phyloP scores from a whole-genome alignment of 2,113 vertebrate genomes.

The Aphyosemion australe region DNA sequence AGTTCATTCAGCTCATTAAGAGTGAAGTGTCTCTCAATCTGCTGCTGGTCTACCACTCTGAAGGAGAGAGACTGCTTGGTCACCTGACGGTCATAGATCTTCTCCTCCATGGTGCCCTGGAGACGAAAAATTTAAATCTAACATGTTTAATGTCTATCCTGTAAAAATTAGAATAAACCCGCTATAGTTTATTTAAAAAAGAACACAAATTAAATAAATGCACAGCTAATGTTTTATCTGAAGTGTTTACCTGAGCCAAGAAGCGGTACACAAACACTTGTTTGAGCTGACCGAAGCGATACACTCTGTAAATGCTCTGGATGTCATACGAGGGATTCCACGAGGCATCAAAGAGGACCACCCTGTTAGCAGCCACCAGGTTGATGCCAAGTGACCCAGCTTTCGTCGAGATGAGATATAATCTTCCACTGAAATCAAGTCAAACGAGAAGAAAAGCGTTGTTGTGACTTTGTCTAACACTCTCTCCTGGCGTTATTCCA shows the following conservation, averaged over 20 bases:
- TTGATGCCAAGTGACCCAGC: slow-evolving; percentile 97
- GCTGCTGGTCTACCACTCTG: slow-evolving; percentile 95
- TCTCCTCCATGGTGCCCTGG: slow-evolving; percentile 99
- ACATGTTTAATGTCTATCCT: background rate
- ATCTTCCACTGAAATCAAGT: slow-evolving; percentile 81
- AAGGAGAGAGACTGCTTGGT: slow-evolving; percentile 94
- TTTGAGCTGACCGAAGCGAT: slow-evolving; percentile 94
- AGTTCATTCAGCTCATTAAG: slow-evolving; percentile 93
- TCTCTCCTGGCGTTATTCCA: background rate
- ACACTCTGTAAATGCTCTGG: slow-evolving; percentile 98
- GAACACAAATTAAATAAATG: background rate
- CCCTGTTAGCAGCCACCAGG: slow-evolving; percentile 93
- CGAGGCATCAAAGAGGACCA: slow-evolving; percentile 96
- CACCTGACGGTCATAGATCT: slow-evolving; percentile 98
- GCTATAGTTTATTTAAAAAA: background rate
- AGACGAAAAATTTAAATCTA: background rate
- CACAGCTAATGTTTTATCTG: background rate
- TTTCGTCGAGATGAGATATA: slow-evolving; percentile 97
- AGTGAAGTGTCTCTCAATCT: slow-evolving; percentile 96
- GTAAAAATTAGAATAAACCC: background rate
- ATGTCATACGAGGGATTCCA: slow-evolving; percentile 98
- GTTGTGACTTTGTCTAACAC: background rate
- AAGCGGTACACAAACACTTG: slow-evolving; percentile 95
- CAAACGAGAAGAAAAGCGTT: background rate
- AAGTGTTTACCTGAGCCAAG: slow-evolving; percentile 88